These are phyloP conservation scores for Taurulus bubalis DNA, from an alignment of 2,113 vertebrate species.

Conservation along the genomic window DNA sequence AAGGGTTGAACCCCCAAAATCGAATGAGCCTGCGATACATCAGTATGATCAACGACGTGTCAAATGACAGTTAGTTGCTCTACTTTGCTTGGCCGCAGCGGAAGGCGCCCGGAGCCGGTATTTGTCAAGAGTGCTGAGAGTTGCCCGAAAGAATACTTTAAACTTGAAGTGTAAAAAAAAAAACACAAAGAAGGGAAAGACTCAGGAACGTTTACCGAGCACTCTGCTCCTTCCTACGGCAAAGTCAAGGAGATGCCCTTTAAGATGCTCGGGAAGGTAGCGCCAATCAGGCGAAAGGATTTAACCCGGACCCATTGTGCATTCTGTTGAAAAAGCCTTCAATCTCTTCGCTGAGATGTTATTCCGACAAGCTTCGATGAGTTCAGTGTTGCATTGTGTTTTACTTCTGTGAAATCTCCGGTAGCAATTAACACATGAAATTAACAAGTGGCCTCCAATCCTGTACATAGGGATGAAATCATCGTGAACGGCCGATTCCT, in stretches of 20 bases:
- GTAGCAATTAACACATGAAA: neutral
- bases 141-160: conserved; percentile 1
- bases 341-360: neutral
- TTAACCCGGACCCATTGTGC: neutral
- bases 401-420: neutral
- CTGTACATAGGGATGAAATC: neutral
- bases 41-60: conserved; percentile 56
- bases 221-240: neutral
- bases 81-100: conserved; percentile 18
- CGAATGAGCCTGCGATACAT: conserved; percentile 46
- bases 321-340: neutral
- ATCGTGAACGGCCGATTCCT: neutral
- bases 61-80: conserved; percentile 40
- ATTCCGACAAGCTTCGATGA: neutral
- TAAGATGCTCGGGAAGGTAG: neutral
- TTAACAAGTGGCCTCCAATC: neutral
- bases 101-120: conserved; percentile 18
- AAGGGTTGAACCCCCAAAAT: conserved; percentile 46
- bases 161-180: neutral
- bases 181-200: neutral
- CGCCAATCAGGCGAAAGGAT: neutral
- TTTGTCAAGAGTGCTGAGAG: conserved; percentile 16
- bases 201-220: neutral
- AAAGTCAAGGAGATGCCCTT: neutral
- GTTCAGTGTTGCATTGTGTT: neutral